These are phyloP conservation scores for Agrotis clavis DNA, from an alignment of 2,888 invertebrate genomes.

Conservation along the genomic window DNA sequence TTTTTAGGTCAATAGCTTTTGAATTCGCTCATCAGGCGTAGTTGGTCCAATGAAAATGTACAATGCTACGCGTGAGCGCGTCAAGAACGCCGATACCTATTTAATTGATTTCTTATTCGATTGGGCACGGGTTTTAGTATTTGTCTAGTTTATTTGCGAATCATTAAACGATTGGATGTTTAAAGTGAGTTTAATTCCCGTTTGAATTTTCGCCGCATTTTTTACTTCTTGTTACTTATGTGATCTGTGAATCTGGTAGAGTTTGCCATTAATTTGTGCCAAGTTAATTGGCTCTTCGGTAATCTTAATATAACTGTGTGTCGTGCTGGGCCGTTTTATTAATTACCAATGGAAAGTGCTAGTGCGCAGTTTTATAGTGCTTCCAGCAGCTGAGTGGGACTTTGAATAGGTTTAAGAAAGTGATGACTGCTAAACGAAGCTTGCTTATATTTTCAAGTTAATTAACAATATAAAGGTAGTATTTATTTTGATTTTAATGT, in stretches of 20 bases:
- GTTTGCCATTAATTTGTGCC: background rate
- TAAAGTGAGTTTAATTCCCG: constrained; percentile 1
- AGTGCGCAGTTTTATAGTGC: background rate
- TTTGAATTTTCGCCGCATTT: constrained; percentile 11
- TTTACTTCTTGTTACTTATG: background rate
- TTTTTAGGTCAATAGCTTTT: constrained; percentile 88
- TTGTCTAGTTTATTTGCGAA: constrained; percentile 33
- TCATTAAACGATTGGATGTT: constrained; percentile 5
- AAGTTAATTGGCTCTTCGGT: background rate
- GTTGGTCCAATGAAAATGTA: constrained; percentile 74
- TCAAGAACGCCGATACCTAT: constrained; percentile 70
- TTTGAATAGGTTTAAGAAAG: constrained; percentile 16
- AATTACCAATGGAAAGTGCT: constrained; percentile 1
- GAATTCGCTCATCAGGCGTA: constrained; percentile 83
- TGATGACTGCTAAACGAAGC: background rate
- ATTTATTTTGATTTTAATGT: background rate
- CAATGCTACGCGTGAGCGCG: constrained; percentile 70
- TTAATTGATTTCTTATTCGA: constrained; percentile 45
- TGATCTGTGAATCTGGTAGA: constrained; percentile 8
- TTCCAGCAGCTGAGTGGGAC: background rate
- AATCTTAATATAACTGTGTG: background rate
- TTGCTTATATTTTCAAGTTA: background rate
- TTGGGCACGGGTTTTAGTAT: constrained; percentile 32
- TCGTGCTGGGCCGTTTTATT: background rate
- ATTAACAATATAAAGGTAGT: too few species aligned